Percentiles rank a stretch among this genome's conserved stretches.
These are phyloP conservation scores for Campylomormyrus numenius DNA, from an alignment of 2,113 vertebrate species.

Conservation along the genomic window DNA sequence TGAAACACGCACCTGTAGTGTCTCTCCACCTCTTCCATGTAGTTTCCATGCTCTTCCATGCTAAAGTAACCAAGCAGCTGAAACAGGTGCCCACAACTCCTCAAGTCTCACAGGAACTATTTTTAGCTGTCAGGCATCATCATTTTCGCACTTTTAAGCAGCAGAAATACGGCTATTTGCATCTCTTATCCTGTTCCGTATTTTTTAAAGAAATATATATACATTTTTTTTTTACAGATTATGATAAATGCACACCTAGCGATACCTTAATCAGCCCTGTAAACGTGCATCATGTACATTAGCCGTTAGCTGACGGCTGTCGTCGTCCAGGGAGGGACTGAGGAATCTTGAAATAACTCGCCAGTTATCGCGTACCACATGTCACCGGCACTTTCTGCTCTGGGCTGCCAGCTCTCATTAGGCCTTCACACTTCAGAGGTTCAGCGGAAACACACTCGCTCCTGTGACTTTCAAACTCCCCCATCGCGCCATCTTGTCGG, in stretches of 20 bases:
- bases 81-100: not conserved
- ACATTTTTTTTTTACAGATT: not conserved
- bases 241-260: not conserved
- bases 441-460: not conserved
- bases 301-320: not conserved
- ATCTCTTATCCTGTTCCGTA: not conserved
- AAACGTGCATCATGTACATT: not conserved
- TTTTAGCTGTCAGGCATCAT: not conserved
- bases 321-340: not conserved
- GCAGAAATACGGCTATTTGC: not conserved
- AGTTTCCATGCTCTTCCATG: not conserved
- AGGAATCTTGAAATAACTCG: not conserved
- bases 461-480: slow-evolving; percentile 6
- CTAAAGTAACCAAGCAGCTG: not conserved
- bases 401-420: slow-evolving; percentile 3
- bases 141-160: not conserved
- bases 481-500: not conserved
- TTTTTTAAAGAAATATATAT: not conserved
- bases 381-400: not conserved
- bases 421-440: not conserved
- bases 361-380: not conserved
- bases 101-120: not conserved
- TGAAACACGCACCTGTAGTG: not conserved
- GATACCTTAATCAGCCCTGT: not conserved
- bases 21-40: not conserved